A percentile compares a stretch with the other conserved stretches of the same genome.
These are phyloP conservation scores for Danionella cerebrum DNA, from an alignment of 2,113 vertebrate species.

Conservation along the genomic window DNA sequence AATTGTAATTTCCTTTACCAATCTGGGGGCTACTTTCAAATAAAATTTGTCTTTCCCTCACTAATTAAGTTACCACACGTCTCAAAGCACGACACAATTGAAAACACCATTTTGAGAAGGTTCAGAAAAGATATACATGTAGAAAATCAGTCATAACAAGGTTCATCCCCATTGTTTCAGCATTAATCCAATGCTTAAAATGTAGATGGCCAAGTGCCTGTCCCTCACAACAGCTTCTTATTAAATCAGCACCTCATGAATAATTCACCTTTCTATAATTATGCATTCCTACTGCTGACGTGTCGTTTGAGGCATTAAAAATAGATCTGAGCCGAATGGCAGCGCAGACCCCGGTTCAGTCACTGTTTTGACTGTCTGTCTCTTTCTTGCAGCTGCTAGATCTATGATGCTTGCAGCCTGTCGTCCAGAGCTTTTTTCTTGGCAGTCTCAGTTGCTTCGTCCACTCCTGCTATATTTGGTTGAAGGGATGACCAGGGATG, in stretches of 20 bases:
- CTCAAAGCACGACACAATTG: too few relatives aligned
- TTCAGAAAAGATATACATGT: too few relatives aligned
- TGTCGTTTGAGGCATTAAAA: constrained; percentile 32
- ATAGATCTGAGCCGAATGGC: constrained; percentile 31
- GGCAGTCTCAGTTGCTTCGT: not conserved
- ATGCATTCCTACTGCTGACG: constrained; percentile 37
- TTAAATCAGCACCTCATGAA: constrained; percentile 33
- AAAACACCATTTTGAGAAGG: too few relatives aligned
- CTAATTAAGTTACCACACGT: too few relatives aligned
- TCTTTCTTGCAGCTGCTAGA: not conserved
- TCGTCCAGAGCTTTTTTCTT: constrained; percentile 1
- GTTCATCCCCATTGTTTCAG: too few relatives aligned
- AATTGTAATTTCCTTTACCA: too few relatives aligned
- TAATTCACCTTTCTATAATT: constrained; percentile 32
- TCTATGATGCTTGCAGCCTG: not conserved
- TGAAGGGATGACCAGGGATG: not conserved
- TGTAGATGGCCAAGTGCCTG: too few relatives aligned
- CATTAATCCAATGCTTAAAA: too few relatives aligned
- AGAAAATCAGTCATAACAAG: too few relatives aligned
- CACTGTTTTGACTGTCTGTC: constrained; percentile 29
- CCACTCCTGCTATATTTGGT: not conserved
- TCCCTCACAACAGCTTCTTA: constrained; percentile 3
- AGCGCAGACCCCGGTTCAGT: constrained; percentile 1
- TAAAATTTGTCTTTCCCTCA: too few relatives aligned
- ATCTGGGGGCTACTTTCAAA: too few relatives aligned